Base-by-base conservation (phyloP, 1,140 invertebrate species). In the Lepidurus arcticus region DNA sequence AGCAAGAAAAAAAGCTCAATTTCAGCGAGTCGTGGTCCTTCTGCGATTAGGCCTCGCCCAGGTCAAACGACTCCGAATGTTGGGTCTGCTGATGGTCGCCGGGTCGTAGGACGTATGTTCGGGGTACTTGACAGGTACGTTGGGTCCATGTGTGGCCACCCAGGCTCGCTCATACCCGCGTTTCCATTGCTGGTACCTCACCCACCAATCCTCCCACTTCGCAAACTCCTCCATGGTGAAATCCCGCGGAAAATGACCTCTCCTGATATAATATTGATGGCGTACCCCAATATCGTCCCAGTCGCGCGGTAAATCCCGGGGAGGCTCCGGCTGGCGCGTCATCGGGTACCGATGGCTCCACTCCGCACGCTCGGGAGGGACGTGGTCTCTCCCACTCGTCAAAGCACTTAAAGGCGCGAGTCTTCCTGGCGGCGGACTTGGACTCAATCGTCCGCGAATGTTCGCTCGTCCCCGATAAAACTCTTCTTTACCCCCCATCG, bases 231-330 rank as follows among this genome's bases (percentile, higher is more conserved):
- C 78, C 13, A 78, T 24, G 42, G 78, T 74, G 73, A 78, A 75
- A 74, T 78, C 78, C 7, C 73, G 78, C 7, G 65, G 73, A 44
- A 78, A 78, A 74, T 78, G 73, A 7, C 78, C 78, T 53, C 78
- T 16, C 13, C 75, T 44, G 26, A 47, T 74, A 34, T 78, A 78
- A 74, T 78, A 78, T 44, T 78, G 74, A 74, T 82, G 82, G 34
- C 82, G 79, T 9, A 82, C 82, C 65, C 80, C 77, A 0, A 82
- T 81, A 76, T 82, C 82, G 74, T 82, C 82, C 82, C 82, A 82
- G 78, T 82, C 81, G n/a, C 79, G 79, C 42, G 82, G 82, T 43
- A 82, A 78, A 10, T 82, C 81, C n/a, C 82, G 65, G 16, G 81
- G 82, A 10, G 81, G 78, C 21, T 82, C 81, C 7, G 79, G 75